Evolutionary conservation across 2,888 invertebrate species (phyloP).

Genomic region (Colostygia pectinataria): DNA sequence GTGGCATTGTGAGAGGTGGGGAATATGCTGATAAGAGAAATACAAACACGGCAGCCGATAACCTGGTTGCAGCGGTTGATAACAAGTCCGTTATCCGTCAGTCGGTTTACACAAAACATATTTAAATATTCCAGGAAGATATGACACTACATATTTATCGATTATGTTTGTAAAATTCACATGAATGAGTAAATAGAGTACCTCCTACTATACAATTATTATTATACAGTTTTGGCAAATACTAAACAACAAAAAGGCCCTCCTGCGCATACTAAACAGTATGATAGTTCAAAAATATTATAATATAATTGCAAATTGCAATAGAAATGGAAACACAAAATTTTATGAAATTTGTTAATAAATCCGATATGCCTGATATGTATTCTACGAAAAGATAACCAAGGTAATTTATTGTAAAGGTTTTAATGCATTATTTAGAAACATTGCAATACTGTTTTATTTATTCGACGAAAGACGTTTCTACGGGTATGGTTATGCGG

Average conservation of each 20-base stretch:
- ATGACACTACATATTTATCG: conserved; percentile 26
- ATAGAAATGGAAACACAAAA: conserved; percentile 1
- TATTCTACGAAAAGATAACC: conserved; percentile 5
- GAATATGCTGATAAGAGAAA: conserved; percentile 67
- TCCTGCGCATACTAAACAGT: too few relatives aligned
- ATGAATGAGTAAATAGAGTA: background rate
- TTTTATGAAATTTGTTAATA: background rate
- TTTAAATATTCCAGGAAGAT: conserved; percentile 28
- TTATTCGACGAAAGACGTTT: conserved; percentile 30
- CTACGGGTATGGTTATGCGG: conserved; percentile 28
- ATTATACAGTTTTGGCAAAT: too few relatives aligned
- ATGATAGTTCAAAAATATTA: too few relatives aligned
- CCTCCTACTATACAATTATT: background rate
- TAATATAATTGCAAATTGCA: too few relatives aligned
- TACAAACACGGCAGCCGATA: conserved; percentile 75
- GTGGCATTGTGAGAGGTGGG: conserved; percentile 54
- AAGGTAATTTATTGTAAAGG: conserved; percentile 10
- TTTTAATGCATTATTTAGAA: conserved; percentile 18
- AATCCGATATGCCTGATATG: background rate
- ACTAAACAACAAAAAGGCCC: too few relatives aligned
- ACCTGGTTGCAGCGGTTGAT: conserved; percentile 73
- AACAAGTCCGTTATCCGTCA: conserved; percentile 51
- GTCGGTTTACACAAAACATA: conserved; percentile 41
- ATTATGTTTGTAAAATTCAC: conserved; percentile 14
- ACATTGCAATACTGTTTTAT: conserved; percentile 25